These are phyloP conservation scores for Drosophila novamexicana DNA, from an alignment of 1,140 invertebrate genomes.

Conservation along the genomic window DNA sequence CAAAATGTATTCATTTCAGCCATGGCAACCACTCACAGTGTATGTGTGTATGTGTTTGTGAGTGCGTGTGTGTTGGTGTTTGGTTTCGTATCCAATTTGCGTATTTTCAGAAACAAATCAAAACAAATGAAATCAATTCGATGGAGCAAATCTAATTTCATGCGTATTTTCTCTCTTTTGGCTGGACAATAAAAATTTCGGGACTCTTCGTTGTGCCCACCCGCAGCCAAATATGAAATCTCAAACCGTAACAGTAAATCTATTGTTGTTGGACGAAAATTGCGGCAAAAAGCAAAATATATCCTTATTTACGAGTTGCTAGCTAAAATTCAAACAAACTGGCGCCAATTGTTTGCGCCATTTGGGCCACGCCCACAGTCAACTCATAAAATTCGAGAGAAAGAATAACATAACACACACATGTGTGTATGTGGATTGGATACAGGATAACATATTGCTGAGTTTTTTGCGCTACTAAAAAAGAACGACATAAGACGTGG, in stretches of 20 bases:
- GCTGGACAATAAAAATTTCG: constrained; percentile 66
- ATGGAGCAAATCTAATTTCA: constrained; percentile 81
- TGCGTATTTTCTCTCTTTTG: constrained; percentile 80
- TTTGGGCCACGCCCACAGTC: constrained; percentile 29
- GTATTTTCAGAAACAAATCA: constrained; percentile 80
- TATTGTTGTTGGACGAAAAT: constrained; percentile 50
- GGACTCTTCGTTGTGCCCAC: background rate
- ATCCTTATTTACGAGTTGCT: constrained; percentile 52
- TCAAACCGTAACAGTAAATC: constrained; percentile 37
- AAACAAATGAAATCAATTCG: constrained; percentile 80
- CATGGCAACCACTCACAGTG: constrained; percentile 36
- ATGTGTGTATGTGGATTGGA: background rate
- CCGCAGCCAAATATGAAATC: constrained; percentile 48
- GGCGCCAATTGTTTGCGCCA: constrained; percentile 64
- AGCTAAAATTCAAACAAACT: constrained; percentile 42
- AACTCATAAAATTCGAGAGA: constrained; percentile 48
- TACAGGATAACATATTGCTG: background rate
- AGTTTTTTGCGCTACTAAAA: background rate
- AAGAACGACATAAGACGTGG: no score
- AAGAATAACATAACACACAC: constrained; percentile 46
- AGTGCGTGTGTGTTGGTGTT: constrained; percentile 20
- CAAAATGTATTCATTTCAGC: constrained; percentile 76
- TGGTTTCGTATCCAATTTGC: constrained; percentile 72
- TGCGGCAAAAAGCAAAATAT: constrained; percentile 21
- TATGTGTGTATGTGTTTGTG: constrained; percentile 30